phyloP scores from a whole-genome alignment of 1,140 invertebrate genomes.

The Drosophila nannoptera region DNA sequence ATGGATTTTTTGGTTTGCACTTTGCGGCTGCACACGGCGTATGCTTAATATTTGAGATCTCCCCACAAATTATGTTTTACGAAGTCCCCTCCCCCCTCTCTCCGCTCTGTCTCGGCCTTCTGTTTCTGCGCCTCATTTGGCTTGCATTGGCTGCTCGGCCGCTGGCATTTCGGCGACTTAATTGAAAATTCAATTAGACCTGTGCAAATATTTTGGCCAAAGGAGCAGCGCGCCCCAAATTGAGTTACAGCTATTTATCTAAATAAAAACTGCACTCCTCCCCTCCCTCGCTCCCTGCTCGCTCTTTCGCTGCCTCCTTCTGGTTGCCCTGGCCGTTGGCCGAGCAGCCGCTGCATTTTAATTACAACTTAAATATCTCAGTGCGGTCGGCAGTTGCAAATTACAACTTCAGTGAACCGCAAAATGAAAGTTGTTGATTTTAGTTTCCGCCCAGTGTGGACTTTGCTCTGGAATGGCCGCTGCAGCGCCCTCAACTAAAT shows the following conservation, averaged over 20 bases:
- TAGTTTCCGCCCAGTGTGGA: slow-evolving; percentile 28
- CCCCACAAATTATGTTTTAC: slow-evolving; percentile 55
- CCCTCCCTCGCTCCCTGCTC: slow-evolving; percentile 11
- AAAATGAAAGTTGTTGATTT: slow-evolving; percentile 72
- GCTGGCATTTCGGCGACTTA: slow-evolving; percentile 64
- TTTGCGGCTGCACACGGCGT: slow-evolving; percentile 70
- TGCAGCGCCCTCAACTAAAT: slow-evolving; percentile 38
- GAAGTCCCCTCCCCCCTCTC: neutral
- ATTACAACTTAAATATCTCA: slow-evolving; percentile 76
- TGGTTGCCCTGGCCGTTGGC: slow-evolving; percentile 17
- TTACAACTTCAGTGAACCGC: slow-evolving; percentile 72
- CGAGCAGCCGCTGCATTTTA: slow-evolving; percentile 63
- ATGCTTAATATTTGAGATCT: slow-evolving; percentile 68
- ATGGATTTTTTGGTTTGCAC: slow-evolving; percentile 65
- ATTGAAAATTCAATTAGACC: slow-evolving; percentile 78
- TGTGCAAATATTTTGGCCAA: slow-evolving; percentile 72
- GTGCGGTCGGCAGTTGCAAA: slow-evolving; percentile 58
- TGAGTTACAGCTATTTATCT: slow-evolving; percentile 75
- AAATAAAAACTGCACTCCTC: slow-evolving; percentile 63
- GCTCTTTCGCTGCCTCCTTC: neutral
- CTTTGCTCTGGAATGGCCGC: slow-evolving; percentile 31
- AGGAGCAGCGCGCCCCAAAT: slow-evolving; percentile 55
- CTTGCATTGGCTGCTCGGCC: slow-evolving; percentile 44
- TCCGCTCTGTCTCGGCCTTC: neutral
- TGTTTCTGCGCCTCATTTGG: slow-evolving; percentile 57